Base-by-base conservation (phyloP, 2,888 invertebrate genomes). In the Malacosoma neustria region DNA sequence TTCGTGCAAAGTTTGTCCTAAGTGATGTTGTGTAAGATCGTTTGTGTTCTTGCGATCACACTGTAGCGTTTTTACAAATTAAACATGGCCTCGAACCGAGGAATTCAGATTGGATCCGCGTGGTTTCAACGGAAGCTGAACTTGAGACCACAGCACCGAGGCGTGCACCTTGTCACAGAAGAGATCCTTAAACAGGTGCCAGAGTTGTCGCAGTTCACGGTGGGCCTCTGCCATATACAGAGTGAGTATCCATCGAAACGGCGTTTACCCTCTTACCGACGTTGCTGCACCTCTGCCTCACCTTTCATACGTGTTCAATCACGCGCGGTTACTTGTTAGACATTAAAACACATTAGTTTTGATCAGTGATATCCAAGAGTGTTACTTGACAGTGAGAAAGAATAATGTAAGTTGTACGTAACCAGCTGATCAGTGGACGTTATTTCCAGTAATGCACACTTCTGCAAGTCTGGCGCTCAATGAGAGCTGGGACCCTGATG, bases 91-190 rank as follows among this genome's bases (percentile, higher is more conserved):
- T 93, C 93, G 86, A 93, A 93, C 87, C 89, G 93, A 88, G 95
- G 95, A 84, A 93, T 96, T 87, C 96, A 96, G 90, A 94, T 94
- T 77, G 96, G 96, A 87, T 95, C 96, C 81, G 96, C 97, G 87
- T 98, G 98, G 98, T 96, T 96, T 90, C 98, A 98, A 89, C 93
- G 95, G 87, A 97, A 97, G 89, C 93, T 98, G 80, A 95, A 96
- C 87, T 90, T 98, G 82, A 90, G 96, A 82, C 96, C 97, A 67
- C 97, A 97, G 87, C 96, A 96, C 86, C 90, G 98, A 75, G 98
- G 98, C 70, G 97, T 98, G 73, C 98, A 98, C 89, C 90, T 98
- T 67, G 96, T 98, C 63, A 97, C 97, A 52, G 97, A 98, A 85
- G 97, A 98, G 89, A 96, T 98, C 69, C 89, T 96, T 49, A 91